phyloP scores from a whole-genome alignment of 2,888 invertebrate genomes.

The Siphlonurus alternatus region DNA sequence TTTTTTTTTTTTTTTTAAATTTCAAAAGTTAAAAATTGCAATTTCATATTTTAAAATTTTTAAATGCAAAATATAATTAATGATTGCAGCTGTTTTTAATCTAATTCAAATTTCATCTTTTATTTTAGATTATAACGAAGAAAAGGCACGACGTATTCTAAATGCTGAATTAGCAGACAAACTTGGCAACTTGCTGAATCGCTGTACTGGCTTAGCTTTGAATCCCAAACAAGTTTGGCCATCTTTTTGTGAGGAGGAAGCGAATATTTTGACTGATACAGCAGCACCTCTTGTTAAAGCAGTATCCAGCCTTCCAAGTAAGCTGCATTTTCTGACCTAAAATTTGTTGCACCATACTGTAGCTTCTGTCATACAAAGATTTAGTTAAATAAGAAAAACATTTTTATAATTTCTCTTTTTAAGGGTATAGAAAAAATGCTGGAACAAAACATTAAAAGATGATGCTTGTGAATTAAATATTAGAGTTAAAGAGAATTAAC shows the following conservation, averaged over 20 bases:
- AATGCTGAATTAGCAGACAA: conserved; percentile 87
- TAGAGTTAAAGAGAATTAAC: too few species aligned
- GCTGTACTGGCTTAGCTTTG: conserved; percentile 56
- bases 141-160: conserved; percentile 51
- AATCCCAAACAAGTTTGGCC: conserved; percentile 70
- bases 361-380: too few species aligned
- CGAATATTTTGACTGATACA: conserved; percentile 26
- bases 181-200: conserved; percentile 73
- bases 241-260: conserved; percentile 28
- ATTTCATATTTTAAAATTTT: background rate
- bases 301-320: conserved; percentile 40
- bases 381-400: too few species aligned
- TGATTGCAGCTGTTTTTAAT: background rate
- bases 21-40: background rate
- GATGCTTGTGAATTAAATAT: too few species aligned
- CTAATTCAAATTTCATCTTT: conserved; percentile 9
- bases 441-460: too few species aligned
- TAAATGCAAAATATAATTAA: background rate
- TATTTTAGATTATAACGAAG: conserved; percentile 63
- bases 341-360: too few species aligned
- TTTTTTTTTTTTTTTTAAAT: too few species aligned
- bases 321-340: conserved; percentile 16
- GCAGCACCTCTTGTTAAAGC: conserved; percentile 36
- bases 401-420: too few species aligned
- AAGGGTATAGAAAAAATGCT: too few species aligned